Evolutionary conservation across 2,888 invertebrate genomes (phyloP), one percentile per base, ranked within the genome.

Genomic region (Thymelicus acteon): DNA sequence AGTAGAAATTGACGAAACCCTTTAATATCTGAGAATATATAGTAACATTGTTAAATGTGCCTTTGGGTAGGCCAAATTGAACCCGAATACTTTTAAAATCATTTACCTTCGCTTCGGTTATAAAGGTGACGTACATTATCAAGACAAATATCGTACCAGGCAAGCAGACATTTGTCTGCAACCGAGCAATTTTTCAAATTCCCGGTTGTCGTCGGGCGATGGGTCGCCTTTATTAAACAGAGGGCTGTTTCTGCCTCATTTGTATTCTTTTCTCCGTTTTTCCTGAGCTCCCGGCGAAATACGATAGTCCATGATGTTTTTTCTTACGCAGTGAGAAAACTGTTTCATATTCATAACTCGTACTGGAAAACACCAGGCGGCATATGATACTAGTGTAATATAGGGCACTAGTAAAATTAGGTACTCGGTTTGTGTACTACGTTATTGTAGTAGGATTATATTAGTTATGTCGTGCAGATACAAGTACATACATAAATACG

Each of bases 191-290:
- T 63, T 63, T 63, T 69, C 58, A 69, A 69, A 63, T 63, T 69
- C 57, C 58, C 62, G 63, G 58, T 58, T 69, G 47, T 62, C 62
- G 67, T 69, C 68, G 61, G 31, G 54, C 68, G 68, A 49, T 62
- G 54, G 68, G 68, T 68, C 61, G 62, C 62, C 72, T 73, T 74
- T 74, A 74, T 74, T 73, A 73, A 73, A 65, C 74, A 67, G 70
- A 72, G 63, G 67, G 72, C 67, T 72, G 73, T 67, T 64, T 72
- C 58, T 72, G 12, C 49, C 73, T 74, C 74, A 74, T 74, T 73
- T 67, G 67, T 73, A 74, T 74, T 72, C 74, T 69, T 69, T 69
- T 58, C 57, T 60, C 39, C 39, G 37, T 64, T 64, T 62, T 48
- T 66, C 72, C 74, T 73, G 72, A 24, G 24, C 64, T 49, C 49